Evolutionary conservation across 2,888 invertebrate genomes (phyloP).

Genomic region (Lepidochrysops patricia): DNA sequence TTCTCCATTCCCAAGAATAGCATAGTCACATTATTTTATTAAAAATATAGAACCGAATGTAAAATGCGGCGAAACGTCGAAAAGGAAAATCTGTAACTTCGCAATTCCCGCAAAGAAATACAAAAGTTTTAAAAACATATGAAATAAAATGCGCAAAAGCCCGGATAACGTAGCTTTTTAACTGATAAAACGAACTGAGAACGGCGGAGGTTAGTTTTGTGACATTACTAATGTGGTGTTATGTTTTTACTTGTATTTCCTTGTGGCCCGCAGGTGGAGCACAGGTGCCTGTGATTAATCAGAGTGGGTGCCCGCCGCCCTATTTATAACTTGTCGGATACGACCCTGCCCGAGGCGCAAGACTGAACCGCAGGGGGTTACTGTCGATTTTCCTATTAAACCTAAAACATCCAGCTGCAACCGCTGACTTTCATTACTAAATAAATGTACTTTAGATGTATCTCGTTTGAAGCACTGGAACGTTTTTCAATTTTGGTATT

Average conservation of each 20-base stretch:
- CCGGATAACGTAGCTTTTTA: conserved; percentile 23
- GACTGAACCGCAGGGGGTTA: conserved; percentile 43
- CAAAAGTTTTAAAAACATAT: neutral
- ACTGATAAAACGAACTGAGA: conserved; percentile 25
- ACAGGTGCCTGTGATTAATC: conserved; percentile 62
- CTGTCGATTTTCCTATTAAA: conserved; percentile 30
- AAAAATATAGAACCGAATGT: neutral
- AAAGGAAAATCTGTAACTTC: neutral
- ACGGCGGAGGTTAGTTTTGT: conserved; percentile 32
- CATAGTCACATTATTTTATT: neutral
- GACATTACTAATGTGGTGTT: conserved; percentile 40
- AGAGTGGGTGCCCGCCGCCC: conserved; percentile 38
- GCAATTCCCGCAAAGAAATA: neutral
- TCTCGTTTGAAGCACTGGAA: neutral
- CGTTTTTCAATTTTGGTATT: conserved; percentile 7
- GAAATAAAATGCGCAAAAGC: conserved; percentile 3
- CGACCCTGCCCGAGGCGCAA: conserved; percentile 37
- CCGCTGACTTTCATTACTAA: conserved; percentile 23
- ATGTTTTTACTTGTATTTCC: conserved; percentile 44
- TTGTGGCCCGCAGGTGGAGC: conserved; percentile 38
- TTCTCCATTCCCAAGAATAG: neutral
- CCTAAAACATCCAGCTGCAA: conserved; percentile 32
- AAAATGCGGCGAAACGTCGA: neutral
- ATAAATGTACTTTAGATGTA: conserved; percentile 21
- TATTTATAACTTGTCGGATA: conserved; percentile 56